Conservation (phyloP, 2,888 invertebrate genomes). For the Pristionchus fissidentatus region DNA sequence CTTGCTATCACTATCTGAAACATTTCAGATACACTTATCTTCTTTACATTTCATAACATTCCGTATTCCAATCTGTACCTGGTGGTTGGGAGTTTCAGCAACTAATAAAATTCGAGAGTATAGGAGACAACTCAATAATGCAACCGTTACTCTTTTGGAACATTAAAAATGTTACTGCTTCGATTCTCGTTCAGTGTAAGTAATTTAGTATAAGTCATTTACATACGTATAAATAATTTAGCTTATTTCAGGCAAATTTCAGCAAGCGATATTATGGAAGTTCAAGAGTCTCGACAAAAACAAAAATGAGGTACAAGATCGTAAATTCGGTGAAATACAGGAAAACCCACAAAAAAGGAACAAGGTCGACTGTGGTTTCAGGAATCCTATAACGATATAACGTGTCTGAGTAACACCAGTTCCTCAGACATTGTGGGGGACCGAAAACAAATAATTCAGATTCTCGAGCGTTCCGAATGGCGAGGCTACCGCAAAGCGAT, state of each 20-base stretch:
- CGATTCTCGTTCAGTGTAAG: not conserved
- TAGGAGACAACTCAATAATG: too few species aligned
- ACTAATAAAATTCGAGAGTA: too few species aligned
- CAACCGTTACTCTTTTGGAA: not conserved
- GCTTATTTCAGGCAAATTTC: not conserved
- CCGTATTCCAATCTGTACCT: too few species aligned
- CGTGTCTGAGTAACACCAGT: not conserved
- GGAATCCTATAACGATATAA: not conserved
- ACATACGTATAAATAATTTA: not conserved
- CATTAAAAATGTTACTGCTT: not conserved
- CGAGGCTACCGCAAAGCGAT: constrained; percentile 6
- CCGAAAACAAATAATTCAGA: not conserved
- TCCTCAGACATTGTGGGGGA: not conserved
- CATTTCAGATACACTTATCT: too few species aligned
- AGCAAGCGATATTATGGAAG: constrained; percentile 8
- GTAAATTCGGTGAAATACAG: too few species aligned
- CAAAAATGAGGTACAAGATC: not conserved
- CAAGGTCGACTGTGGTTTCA: not conserved
- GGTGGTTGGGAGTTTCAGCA: too few species aligned
- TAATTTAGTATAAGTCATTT: not conserved
- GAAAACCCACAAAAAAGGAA: too few species aligned
- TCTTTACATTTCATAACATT: too few species aligned
- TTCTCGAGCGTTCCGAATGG: constrained; percentile 36
- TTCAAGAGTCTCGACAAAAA: constrained; percentile 26
- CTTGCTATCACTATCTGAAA: too few species aligned